Evolutionary conservation across 2,888 invertebrate genomes (phyloP).

Genomic region (Leptinotarsa juncta): DNA sequence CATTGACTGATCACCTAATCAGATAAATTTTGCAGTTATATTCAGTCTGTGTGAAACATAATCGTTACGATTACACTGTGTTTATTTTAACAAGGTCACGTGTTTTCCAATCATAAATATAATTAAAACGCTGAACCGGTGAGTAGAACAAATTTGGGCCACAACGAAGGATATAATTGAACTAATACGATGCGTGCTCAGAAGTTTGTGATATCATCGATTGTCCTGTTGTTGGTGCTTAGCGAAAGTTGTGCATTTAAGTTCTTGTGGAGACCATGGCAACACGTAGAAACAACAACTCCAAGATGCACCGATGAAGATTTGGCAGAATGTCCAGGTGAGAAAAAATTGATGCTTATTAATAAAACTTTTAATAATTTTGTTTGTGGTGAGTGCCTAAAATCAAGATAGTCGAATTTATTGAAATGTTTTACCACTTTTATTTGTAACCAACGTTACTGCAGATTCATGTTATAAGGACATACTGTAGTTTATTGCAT

Average conservation of each 20-base stretch:
- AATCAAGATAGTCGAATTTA: no score
- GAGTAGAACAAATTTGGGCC: neutral
- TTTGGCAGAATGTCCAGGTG: neutral
- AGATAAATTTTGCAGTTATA: no score
- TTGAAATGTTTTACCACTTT: no score
- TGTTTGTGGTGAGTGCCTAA: no score
- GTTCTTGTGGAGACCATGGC: neutral
- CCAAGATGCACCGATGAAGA: neutral
- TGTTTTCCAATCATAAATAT: neutral
- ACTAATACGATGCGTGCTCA: neutral
- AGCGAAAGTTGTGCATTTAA: neutral
- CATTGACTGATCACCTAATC: no score
- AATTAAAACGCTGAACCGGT: neutral
- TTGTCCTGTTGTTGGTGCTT: neutral
- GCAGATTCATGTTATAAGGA: no score
- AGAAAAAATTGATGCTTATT: neutral
- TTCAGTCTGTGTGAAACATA: neutral
- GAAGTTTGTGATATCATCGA: neutral
- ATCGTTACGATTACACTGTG: neutral
- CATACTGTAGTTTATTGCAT: no score
- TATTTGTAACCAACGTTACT: no score
- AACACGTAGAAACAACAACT: neutral
- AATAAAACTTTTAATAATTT: neutral
- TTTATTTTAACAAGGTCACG: slow-evolving; percentile 4
- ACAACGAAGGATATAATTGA: neutral